Evolutionary conservation across 2,797 vertebrate species (phyloP).

Genomic region (Gadopsis marmoratus): DNA sequence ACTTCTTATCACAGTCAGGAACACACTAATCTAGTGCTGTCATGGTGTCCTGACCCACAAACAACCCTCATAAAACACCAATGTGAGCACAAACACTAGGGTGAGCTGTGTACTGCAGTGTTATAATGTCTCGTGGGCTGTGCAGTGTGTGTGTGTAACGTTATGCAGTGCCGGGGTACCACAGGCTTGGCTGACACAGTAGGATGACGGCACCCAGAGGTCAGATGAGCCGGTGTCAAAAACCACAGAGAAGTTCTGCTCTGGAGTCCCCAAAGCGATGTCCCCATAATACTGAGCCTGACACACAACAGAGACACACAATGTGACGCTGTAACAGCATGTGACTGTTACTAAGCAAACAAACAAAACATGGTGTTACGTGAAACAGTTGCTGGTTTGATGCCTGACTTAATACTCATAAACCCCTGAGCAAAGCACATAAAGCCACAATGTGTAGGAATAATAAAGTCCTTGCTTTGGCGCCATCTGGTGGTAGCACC

Average conservation of each 20-base stretch:
- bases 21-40: slow-evolving; percentile 29
- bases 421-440: too few species aligned
- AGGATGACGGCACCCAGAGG: slow-evolving; percentile 86
- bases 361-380: neutral
- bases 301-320: slow-evolving; percentile 27
- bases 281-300: slow-evolving; percentile 86
- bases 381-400: neutral
- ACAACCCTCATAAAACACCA: neutral
- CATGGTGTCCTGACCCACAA: slow-evolving; percentile 50
- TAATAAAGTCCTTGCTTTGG: neutral
- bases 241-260: slow-evolving; percentile 87
- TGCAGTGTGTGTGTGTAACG: neutral
- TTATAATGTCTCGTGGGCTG: neutral
- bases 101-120: neutral
- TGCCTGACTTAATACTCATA: neutral
- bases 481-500: neutral
- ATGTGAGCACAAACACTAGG: neutral
- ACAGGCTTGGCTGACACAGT: slow-evolving; percentile 87
- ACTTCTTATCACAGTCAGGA: slow-evolving; percentile 52
- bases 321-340: neutral
- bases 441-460: neutral
- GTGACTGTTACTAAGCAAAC: neutral
- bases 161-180: slow-evolving; percentile 59
- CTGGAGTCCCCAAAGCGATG: slow-evolving; percentile 81
- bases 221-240: slow-evolving; percentile 88